Percentiles rank a stretch among this genome's conserved stretches.
phyloP scores from a whole-genome alignment of 2,888 invertebrate genomes.

The Boloria euphrosyne region DNA sequence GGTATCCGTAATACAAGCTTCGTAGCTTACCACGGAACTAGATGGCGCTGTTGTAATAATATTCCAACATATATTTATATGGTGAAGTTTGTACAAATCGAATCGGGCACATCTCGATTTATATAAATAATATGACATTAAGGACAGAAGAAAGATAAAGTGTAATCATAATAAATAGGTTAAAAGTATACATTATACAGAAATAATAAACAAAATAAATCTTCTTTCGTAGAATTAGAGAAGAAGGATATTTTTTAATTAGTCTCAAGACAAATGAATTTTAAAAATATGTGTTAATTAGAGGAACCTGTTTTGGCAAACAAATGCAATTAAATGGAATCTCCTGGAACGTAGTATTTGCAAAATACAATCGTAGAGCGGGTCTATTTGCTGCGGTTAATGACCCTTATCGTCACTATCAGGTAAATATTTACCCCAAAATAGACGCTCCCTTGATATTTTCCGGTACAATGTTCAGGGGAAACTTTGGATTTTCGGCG shows the following conservation, averaged over 20 bases:
- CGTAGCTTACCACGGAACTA: no score
- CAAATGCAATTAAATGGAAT: conserved; percentile 8
- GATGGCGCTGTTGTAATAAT: no score
- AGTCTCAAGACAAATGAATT: not conserved
- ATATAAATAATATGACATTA: no score
- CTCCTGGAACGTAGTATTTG: not conserved
- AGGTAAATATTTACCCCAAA: conserved; percentile 37
- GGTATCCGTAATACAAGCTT: no score
- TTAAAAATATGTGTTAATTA: not conserved
- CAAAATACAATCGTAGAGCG: conserved; percentile 17
- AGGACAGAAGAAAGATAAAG: no score
- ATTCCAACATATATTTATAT: no score
- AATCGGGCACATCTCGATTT: no score
- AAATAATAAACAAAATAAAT: no score
- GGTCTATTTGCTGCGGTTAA: conserved; percentile 36
- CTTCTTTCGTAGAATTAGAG: no score
- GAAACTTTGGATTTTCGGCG: conserved; percentile 2
- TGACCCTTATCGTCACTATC: conserved; percentile 43
- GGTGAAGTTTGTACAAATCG: no score
- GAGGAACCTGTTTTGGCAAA: not conserved
- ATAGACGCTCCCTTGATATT: conserved; percentile 23
- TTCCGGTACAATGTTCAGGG: conserved; percentile 14
- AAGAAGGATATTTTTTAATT: not conserved
- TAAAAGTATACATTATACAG: no score
- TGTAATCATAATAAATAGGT: no score